Evolutionary conservation across 2,113 vertebrate genomes (phyloP).

Genomic region (Thunnus maccoyii): DNA sequence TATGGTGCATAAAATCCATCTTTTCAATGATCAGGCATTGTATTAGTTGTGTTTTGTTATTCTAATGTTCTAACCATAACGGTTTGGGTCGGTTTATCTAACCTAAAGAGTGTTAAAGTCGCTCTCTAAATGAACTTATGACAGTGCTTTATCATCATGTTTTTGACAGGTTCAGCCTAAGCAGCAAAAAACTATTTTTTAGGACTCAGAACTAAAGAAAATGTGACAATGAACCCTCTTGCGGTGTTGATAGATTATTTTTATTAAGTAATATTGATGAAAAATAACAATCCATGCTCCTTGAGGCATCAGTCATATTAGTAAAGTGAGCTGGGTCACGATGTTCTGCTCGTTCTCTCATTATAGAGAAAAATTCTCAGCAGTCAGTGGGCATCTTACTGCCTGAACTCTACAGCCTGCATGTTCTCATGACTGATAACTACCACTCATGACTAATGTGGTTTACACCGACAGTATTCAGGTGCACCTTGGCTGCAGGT

Average conservation of each 20-base stretch:
- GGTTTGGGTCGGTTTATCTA: no score
- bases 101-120: no score
- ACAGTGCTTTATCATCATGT: no score
- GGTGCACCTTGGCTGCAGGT: not conserved
- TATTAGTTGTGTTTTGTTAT: no score
- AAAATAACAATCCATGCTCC: constrained; percentile 10
- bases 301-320: not conserved
- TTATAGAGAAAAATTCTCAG: not conserved
- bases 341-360: constrained; percentile 1
- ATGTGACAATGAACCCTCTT: constrained; percentile 15
- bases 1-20: not conserved
- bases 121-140: no score
- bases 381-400: not conserved
- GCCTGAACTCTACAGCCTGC: constrained; percentile 1
- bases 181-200: not conserved
- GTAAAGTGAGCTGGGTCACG: not conserved
- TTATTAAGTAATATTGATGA: not conserved
- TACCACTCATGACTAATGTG: not conserved
- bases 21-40: not conserved
- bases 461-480: not conserved
- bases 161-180: not conserved
- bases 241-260: not conserved
- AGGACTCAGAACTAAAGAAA: not conserved
- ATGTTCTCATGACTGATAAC: constrained; percentile 9
- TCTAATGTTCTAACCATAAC: no score